phyloP scores from a whole-genome alignment of 2,888 invertebrate species.

The Baccha elongata region DNA sequence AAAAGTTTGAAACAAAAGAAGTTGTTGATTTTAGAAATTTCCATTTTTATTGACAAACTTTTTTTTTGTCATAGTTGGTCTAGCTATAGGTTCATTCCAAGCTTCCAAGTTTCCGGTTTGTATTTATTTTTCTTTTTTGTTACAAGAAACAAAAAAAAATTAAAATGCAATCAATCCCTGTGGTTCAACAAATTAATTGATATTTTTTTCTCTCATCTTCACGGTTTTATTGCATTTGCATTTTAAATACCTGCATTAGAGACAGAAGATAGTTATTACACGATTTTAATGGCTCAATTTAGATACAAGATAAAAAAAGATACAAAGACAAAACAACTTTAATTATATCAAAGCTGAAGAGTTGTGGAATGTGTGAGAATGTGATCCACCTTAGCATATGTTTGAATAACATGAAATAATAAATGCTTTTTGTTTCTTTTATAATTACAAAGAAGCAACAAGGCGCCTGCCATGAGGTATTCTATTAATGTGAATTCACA shows the following conservation, averaged over 20 bases:
- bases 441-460: conserved; percentile 70
- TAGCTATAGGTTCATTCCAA: conserved; percentile 19
- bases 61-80: conserved; percentile 19
- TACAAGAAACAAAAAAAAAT: not conserved
- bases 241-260: conserved; percentile 40
- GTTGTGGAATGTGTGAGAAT: conserved; percentile 18
- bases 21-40: conserved; percentile 23
- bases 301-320: not conserved
- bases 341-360: conserved; percentile 31
- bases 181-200: conserved; percentile 28
- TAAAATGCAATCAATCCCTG: conserved; percentile 44
- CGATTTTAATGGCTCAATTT: conserved; percentile 60
- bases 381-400: conserved; percentile 54
- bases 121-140: not conserved
- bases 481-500: too few species aligned
- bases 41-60: conserved; percentile 15
- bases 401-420: conserved; percentile 49
- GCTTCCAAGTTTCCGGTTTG: conserved; percentile 11
- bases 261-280: conserved; percentile 28
- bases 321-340: conserved; percentile 9
- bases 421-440: conserved; percentile 19
- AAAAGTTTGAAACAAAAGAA: conserved; percentile 18
- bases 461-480: conserved; percentile 66
- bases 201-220: conserved; percentile 9
- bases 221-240: conserved; percentile 36